Percentiles rank a stretch among this genome's conserved stretches.
These are phyloP conservation scores for Bubo scandiacus DNA, from an alignment of 2,113 vertebrate species.

Conservation along the genomic window DNA sequence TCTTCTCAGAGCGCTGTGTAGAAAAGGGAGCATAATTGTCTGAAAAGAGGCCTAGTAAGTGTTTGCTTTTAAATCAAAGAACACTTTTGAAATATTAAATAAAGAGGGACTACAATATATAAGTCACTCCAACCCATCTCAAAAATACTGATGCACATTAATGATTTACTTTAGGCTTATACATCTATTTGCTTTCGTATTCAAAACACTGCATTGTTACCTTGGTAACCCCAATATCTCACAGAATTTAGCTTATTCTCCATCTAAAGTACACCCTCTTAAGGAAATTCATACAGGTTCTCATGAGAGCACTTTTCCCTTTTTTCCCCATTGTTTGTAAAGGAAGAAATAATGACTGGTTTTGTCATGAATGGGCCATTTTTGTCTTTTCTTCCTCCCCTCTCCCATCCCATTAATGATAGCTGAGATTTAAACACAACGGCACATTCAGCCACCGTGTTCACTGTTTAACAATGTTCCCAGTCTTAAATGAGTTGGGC, in stretches of 20 bases:
- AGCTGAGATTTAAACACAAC: constrained; percentile 3
- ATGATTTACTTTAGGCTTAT: constrained; percentile 73
- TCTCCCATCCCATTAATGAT: constrained; percentile 24
- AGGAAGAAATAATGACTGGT: constrained; percentile 58
- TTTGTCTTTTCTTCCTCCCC: constrained; percentile 28
- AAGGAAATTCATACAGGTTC: constrained; percentile 51
- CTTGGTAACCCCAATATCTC: constrained; percentile 60
- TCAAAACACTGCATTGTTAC: constrained; percentile 48
- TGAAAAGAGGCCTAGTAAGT: constrained; percentile 59
- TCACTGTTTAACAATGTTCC: background rate
- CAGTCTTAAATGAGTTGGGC: background rate
- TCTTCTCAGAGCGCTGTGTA: background rate
- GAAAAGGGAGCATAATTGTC: constrained; percentile 32
- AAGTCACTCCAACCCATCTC: constrained; percentile 50
- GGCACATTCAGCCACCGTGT: background rate
- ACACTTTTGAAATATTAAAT: constrained; percentile 61
- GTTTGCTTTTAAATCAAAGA: constrained; percentile 77
- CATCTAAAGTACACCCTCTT: constrained; percentile 65
- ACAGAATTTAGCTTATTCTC: constrained; percentile 41
- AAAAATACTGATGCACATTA: constrained; percentile 70
- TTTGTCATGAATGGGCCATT: constrained; percentile 22
- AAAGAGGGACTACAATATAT: constrained; percentile 55
- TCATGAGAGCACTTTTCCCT: constrained; percentile 27
- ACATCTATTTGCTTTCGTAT: constrained; percentile 69
- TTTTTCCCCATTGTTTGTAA: constrained; percentile 51